These are phyloP conservation scores for Dryoscopus gambensis DNA, from an alignment of 2,113 vertebrate species.

Conservation along the genomic window DNA sequence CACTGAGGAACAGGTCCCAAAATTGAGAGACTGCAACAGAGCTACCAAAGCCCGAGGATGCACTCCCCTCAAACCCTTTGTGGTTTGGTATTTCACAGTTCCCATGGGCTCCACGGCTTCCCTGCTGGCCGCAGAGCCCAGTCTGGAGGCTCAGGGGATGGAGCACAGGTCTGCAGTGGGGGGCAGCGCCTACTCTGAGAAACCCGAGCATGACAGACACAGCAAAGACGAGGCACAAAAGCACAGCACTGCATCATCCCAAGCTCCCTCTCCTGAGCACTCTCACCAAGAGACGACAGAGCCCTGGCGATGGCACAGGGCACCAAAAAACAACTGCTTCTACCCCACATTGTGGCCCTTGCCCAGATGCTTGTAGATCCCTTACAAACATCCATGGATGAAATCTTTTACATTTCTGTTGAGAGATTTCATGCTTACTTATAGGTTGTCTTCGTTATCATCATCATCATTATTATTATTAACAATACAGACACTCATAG, in stretches of 20 bases:
- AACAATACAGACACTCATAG: neutral
- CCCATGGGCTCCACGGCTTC: neutral
- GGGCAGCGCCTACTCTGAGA: neutral
- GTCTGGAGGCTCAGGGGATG: neutral
- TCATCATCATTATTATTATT: neutral
- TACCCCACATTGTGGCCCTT: too few relatives aligned
- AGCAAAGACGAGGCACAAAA: neutral
- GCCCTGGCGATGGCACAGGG: neutral
- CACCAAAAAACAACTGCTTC: fast-evolving
- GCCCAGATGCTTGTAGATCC: neutral
- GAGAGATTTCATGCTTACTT: neutral
- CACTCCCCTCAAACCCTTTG: neutral
- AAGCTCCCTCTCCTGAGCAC: neutral
- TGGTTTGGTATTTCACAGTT: neutral
- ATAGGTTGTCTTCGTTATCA: neutral
- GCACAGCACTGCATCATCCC: fast-evolving
- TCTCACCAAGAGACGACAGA: neutral
- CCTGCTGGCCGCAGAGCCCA: neutral
- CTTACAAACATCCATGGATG: neutral
- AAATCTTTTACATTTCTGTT: neutral
- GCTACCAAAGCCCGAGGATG: neutral
- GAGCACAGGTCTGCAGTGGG: neutral
- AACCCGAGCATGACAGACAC: neutral
- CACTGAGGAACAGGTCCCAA: neutral
- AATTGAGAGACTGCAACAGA: neutral